A percentile compares a stretch with the other conserved stretches of the same genome.
Conservation (phyloP, 2,113 vertebrate species). For the zebrafish (Danio rerio) region GRCz12tu NC_133187.1:33662501-33663000, state of each 20-base stretch:
- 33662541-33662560: not conserved
- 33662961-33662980: constrained; percentile 6
- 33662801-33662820: constrained; percentile 72
- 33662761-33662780: constrained; percentile 67
- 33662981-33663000: constrained; percentile 33
- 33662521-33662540: not conserved
- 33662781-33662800: constrained; percentile 67
- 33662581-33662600: constrained; percentile 1
- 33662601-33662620: constrained; percentile 15
- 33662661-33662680: constrained; percentile 25
- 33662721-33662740: constrained; percentile 65
- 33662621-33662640: constrained; percentile 21
- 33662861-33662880: constrained; percentile 71
- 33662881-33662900: constrained; percentile 72
- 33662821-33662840: constrained; percentile 66
- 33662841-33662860: constrained; percentile 67
- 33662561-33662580: not conserved
- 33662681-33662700: constrained; percentile 50
- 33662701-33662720: constrained; percentile 62
- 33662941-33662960: constrained; percentile 12
- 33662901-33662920: constrained; percentile 49
- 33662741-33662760: constrained; percentile 59
- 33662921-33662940: constrained; percentile 41
- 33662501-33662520: not conserved
- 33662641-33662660: not conserved